Evolutionary conservation across 1,140 invertebrate genomes (phyloP).

Genomic region (Arctopsyche grandis): DNA sequence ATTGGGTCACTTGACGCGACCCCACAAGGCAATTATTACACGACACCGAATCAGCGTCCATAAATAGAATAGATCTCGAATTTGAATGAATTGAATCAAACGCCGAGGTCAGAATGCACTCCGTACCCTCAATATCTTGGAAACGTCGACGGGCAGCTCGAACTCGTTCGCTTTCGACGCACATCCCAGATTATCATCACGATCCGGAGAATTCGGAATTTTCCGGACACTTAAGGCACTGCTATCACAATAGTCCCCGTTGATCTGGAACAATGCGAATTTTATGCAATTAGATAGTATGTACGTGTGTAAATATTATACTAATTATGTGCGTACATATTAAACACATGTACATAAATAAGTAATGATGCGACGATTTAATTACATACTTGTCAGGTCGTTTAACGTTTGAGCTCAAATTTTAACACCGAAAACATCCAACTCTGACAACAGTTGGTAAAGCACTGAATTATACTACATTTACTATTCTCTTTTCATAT

Average conservation of each 20-base stretch:
- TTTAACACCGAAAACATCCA: no score
- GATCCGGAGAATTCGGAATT: background rate
- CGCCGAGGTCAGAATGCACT: background rate
- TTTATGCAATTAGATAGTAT: no score
- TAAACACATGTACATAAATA: no score
- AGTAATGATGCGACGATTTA: no score
- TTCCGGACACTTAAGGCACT: constrained; percentile 35
- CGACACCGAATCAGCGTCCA: background rate
- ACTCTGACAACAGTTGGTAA: no score
- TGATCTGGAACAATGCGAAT: background rate
- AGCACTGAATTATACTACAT: background rate
- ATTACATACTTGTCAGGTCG: no score
- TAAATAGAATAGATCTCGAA: background rate
- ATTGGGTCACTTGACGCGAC: constrained; percentile 13
- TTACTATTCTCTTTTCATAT: background rate
- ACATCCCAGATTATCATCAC: constrained; percentile 27
- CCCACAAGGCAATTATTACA: background rate
- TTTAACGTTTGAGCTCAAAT: no score
- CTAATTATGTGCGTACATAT: no score
- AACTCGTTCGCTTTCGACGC: background rate
- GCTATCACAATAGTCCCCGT: background rate
- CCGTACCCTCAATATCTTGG: constrained; percentile 30
- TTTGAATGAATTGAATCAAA: background rate
- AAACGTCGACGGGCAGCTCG: background rate
- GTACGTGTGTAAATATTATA: no score